Evolutionary conservation across 2,797 vertebrate genomes (phyloP), one percentile per base, ranked within the genome.

Genomic region (Gymnopithys bicolor): DNA sequence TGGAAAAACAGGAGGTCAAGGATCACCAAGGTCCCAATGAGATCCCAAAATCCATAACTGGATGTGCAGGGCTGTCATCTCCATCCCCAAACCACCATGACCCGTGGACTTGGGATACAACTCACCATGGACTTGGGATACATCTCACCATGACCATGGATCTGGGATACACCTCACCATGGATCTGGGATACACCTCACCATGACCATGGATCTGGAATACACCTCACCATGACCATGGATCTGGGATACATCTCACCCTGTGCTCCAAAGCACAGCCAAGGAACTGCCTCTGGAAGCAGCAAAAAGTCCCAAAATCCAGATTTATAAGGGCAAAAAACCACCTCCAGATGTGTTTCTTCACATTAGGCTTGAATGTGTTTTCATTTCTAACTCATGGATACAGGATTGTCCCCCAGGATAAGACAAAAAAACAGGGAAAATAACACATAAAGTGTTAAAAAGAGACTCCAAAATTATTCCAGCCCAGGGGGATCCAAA

Each of bases 391-490:
- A 96, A 91, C 51, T 52, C 67, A 22, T 7, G 21, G 79, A 74
- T 52, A 10, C 51, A 68, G 69, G 81, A 90, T 91, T 56, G 58
- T 56, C 85, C 85, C 60, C 32, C 60, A 49, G 90, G 89, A 84
- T 90, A 95, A 95, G 63, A 69, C 87, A 83, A 11, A 11, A 12
- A 12, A 25, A 80, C 82, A 75, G 67, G 32, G 18, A 83, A 95
- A 96, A 63, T 11, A 53, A n/a, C 84, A 93, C 64, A 78, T 23
- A 93, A 91, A 83, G 87, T 75, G 63, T 80, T 91, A 60, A 83
- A 96, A 90, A 94, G 91, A 90, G 67, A 85, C 91, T 91, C 87
- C 89, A 92, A 95, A 90, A 43, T 93, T 60, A 25, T 90, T 92
- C 62, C 90, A 62, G 94, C 93, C 96, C 19, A 11, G 58, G 93